A percentile compares a stretch with the other conserved stretches of the same genome.
Conservation (phyloP, 1,140 invertebrate species). For the Drosophila funebris region DNA sequence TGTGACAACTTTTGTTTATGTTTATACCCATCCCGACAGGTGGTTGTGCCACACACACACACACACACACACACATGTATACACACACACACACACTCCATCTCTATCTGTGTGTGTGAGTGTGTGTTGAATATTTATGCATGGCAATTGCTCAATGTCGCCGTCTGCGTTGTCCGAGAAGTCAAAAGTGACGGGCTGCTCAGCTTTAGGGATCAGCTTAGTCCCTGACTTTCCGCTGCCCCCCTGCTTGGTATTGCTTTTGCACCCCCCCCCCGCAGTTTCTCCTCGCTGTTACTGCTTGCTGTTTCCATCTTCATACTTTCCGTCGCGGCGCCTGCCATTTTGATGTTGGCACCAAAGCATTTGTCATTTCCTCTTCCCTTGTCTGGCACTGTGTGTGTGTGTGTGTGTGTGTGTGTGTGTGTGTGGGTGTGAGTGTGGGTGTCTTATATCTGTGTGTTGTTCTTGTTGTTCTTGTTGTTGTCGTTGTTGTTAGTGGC, state of each 20-base stretch:
- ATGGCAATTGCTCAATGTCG: constrained; percentile 75
- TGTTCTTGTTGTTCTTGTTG: not conserved
- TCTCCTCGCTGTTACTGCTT: not conserved
- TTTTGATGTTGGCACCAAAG: constrained; percentile 20
- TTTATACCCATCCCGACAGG: constrained; percentile 48
- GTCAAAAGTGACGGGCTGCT: constrained; percentile 34
- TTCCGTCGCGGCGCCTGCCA: not conserved
- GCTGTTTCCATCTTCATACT: not conserved
- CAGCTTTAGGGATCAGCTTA: not conserved
- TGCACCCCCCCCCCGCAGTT: not conserved
- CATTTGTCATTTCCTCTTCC: constrained; percentile 57
- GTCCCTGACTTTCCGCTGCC: not conserved
- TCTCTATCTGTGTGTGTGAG: not conserved
- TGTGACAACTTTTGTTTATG: constrained; percentile 66
- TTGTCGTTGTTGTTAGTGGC: constrained; percentile 11
- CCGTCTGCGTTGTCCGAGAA: constrained; percentile 38
- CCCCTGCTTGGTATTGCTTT: no score
- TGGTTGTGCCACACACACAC: constrained; percentile 29
- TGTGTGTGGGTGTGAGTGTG: constrained; percentile 4
- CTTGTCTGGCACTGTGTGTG: constrained; percentile 20
- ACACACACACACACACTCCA: not conserved
- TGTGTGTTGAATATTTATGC: constrained; percentile 64
- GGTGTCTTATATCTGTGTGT: no score
- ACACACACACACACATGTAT: no score
- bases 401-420: constrained; percentile 31